phyloP scores from a whole-genome alignment of 2,113 vertebrate species.

The Carassius gibelio region DNA sequence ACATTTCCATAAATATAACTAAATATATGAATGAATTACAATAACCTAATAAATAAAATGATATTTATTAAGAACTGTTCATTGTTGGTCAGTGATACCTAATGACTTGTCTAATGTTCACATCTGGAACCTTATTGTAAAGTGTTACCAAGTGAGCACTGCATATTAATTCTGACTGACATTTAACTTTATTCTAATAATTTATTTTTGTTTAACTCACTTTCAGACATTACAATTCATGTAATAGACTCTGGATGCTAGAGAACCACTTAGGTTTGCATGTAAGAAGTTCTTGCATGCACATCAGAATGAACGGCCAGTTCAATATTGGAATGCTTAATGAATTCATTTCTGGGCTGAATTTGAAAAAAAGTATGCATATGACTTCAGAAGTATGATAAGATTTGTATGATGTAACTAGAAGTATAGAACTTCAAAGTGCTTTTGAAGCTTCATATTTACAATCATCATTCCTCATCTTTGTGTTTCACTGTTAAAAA shows the following conservation, averaged over 20 bases:
- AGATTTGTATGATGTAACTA: not conserved
- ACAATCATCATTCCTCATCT: not conserved
- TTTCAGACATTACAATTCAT: not conserved
- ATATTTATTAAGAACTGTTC: not conserved
- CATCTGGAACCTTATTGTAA: not conserved
- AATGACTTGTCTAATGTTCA: not conserved
- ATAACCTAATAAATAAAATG: not conserved
- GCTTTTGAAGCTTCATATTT: not conserved
- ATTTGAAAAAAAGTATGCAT: not conserved
- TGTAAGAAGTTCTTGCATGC: not conserved
- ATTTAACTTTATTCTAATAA: not conserved
- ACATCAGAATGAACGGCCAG: not conserved
- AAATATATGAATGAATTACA: not conserved
- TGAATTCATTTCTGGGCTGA: not conserved
- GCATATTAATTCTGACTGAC: not conserved
- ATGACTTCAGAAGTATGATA: not conserved
- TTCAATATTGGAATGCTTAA: not conserved
- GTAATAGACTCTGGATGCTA: not conserved
- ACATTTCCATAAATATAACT: not conserved
- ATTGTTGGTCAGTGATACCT: not conserved
- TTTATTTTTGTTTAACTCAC: not conserved
- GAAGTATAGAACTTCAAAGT: not conserved
- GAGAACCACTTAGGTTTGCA: not conserved
- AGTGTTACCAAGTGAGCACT: not conserved
- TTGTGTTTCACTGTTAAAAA: too few relatives aligned